Evolutionary conservation across 2,797 vertebrate species (phyloP).

Genomic region (Platyrinchus mystaceus): DNA sequence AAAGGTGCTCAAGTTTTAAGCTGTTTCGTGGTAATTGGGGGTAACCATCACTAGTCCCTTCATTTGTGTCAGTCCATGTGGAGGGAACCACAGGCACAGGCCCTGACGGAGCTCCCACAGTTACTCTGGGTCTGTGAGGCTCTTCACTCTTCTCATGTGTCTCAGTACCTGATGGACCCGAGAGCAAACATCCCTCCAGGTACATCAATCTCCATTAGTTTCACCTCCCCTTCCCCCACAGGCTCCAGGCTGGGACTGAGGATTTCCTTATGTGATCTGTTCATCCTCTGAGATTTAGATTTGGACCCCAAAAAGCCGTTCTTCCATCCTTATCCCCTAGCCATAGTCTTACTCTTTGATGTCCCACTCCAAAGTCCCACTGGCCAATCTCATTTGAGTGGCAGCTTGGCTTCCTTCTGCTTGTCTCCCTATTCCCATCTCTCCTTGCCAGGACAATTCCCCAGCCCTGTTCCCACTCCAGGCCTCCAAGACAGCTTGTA

Average conservation of each 20-base stretch:
- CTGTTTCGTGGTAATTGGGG: not conserved
- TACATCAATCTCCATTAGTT: not conserved
- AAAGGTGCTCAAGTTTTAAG: not conserved
- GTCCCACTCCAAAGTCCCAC: not conserved
- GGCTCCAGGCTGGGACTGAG: not conserved
- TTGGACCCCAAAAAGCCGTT: not conserved
- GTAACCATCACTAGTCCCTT: not conserved
- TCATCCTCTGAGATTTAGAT: not conserved
- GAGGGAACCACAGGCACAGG: not conserved
- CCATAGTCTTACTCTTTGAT: not conserved
- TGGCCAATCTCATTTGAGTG: accelerated
- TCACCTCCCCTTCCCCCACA: not conserved
- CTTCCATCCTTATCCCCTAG: not conserved
- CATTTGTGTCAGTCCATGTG: not conserved
- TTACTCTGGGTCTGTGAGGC: not conserved
- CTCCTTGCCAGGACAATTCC: not conserved
- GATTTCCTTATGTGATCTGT: not conserved
- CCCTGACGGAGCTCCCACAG: not conserved
- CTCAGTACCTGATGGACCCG: not conserved
- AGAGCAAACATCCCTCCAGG: not conserved
- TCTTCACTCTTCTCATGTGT: not conserved
- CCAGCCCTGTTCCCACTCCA: not conserved
- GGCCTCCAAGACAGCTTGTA: not conserved
- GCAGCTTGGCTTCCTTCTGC: not conserved
- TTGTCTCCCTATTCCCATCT: not conserved